Percentiles rank a stretch among this genome's conserved stretches.
These are phyloP conservation scores for Cyphomyrus discorhynchus DNA, from an alignment of 2,113 vertebrate genomes.

Conservation along the genomic window DNA sequence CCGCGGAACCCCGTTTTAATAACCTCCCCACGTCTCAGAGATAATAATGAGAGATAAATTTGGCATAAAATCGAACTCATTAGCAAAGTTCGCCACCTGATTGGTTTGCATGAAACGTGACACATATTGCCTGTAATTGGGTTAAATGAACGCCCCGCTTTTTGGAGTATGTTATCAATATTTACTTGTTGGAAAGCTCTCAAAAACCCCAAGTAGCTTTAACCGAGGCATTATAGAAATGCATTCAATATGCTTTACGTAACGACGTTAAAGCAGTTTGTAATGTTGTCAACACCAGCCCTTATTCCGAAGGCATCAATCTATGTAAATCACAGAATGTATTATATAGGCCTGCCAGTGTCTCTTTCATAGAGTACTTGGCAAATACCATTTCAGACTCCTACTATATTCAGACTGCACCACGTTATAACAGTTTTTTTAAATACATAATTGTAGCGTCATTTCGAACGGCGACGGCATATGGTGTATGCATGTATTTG, in stretches of 20 bases:
- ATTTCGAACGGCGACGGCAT: conserved; percentile 52
- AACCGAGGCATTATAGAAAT: neutral
- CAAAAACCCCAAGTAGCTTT: neutral
- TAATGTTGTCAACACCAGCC: neutral
- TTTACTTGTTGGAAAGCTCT: conserved; percentile 29
- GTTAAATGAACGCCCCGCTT: conserved; percentile 72
- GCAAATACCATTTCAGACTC: neutral
- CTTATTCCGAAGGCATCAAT: neutral
- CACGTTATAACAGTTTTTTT: conserved; percentile 49
- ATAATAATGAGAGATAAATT: conserved; percentile 89
- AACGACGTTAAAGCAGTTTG: neutral
- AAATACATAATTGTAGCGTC: conserved; percentile 58
- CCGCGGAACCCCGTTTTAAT: conserved; percentile 57
- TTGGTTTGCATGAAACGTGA: conserved; percentile 90
- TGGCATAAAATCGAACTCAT: conserved; percentile 99
- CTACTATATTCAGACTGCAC: neutral
- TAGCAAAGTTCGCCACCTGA: conserved; percentile 90
- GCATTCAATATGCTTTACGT: conserved; percentile 28
- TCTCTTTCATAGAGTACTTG: neutral
- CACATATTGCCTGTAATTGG: conserved; percentile 87
- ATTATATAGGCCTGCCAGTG: neutral
- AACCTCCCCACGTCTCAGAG: conserved; percentile 70
- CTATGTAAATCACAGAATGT: neutral
- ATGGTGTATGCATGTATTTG: conserved; percentile 23
- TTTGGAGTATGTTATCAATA: conserved; percentile 60